Evolutionary conservation across 2,888 invertebrate species (phyloP).

Genomic region (Monoplex corrugatus): DNA sequence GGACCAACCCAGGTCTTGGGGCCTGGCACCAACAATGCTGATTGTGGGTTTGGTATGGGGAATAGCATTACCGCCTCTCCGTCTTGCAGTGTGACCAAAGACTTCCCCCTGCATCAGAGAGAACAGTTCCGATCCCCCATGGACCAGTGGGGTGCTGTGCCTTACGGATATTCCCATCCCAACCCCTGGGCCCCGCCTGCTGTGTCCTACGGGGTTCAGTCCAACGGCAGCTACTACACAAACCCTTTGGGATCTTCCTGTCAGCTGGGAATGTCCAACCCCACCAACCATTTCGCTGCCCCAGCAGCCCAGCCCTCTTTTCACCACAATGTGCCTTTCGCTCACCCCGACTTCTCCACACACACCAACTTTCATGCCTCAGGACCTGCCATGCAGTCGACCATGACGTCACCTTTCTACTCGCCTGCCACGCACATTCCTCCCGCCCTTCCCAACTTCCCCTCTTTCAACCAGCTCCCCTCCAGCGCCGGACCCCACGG

Average conservation of each 20-base stretch:
- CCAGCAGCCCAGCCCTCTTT: slow-evolving; percentile 53
- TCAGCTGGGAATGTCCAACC: slow-evolving; percentile 53
- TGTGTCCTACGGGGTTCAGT: slow-evolving; percentile 53
- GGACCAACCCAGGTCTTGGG: slow-evolving; percentile 34
- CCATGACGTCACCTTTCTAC: slow-evolving; percentile 56
- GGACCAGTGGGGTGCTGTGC: slow-evolving; percentile 55
- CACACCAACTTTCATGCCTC: slow-evolving; percentile 58
- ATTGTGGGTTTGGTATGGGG: not conserved
- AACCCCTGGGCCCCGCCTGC: slow-evolving; percentile 49
- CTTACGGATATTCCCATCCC: slow-evolving; percentile 53
- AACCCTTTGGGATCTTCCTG: slow-evolving; percentile 52
- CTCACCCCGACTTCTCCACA: slow-evolving; percentile 52
- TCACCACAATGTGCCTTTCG: slow-evolving; percentile 54
- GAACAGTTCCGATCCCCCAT: slow-evolving; percentile 55
- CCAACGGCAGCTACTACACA: slow-evolving; percentile 49
- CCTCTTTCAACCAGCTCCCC: slow-evolving; percentile 57
- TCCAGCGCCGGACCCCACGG: slow-evolving; percentile 49
- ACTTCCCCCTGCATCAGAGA: slow-evolving; percentile 47
- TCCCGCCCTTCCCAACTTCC: slow-evolving; percentile 61
- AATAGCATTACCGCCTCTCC: slow-evolving; percentile 28
- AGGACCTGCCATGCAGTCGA: slow-evolving; percentile 54
- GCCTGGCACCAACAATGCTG: slow-evolving; percentile 43
- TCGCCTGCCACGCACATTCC: slow-evolving; percentile 59
- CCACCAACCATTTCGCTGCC: slow-evolving; percentile 45
- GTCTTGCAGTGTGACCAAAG: slow-evolving; percentile 40